Conservation (phyloP, 2,113 vertebrate genomes). For the Mirza zaza region DNA sequence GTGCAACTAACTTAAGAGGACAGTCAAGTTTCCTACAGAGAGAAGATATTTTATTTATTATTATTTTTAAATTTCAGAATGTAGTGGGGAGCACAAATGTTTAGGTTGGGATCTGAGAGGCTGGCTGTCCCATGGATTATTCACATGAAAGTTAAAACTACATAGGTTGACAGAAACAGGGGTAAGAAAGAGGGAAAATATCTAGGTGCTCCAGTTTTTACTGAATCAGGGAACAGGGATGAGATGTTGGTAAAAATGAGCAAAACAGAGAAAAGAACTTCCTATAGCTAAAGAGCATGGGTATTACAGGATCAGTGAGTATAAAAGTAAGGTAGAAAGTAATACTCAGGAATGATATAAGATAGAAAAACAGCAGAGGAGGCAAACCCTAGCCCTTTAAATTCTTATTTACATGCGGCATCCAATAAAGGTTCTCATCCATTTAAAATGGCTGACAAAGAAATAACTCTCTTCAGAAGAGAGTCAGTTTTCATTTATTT, state of each 20-base stretch:
- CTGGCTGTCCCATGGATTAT: neutral
- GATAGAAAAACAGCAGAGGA: neutral
- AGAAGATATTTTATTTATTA: neutral
- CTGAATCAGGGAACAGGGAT: too few species aligned
- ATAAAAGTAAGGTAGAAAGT: neutral
- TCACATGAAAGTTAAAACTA: neutral
- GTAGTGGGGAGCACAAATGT: too few species aligned
- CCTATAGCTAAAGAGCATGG: neutral
- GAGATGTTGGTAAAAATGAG: neutral
- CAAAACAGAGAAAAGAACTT: neutral
- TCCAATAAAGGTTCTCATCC: neutral
- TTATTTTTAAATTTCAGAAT: too few species aligned
- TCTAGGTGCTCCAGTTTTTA: neutral
- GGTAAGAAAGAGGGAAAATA: neutral
- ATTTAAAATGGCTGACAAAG: neutral
- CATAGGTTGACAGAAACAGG: neutral
- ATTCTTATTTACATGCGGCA: neutral
- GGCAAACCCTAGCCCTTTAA: rapidly evolving
- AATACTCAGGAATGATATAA: neutral
- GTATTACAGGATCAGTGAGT: neutral
- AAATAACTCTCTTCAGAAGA: neutral
- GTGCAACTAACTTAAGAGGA: neutral
- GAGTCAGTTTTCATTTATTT: neutral
- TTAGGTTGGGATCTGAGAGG: neutral
- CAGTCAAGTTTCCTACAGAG: neutral